Evolutionary conservation across 2,888 invertebrate species (phyloP), one percentile per base, ranked within the genome.

Genomic region (Ommatoiulus sabulosus): DNA sequence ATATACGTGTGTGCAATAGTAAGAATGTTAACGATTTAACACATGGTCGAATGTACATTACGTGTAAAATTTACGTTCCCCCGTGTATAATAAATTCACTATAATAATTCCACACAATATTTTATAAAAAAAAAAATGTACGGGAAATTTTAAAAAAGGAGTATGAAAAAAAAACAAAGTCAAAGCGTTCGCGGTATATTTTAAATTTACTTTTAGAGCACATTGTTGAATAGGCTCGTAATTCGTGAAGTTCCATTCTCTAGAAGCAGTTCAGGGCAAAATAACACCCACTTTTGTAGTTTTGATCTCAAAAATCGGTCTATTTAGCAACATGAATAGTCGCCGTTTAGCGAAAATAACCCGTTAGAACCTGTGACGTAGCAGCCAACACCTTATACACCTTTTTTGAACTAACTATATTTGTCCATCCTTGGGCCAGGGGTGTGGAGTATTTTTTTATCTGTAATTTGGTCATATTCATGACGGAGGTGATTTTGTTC

Each of bases 401-500:
- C 10, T 72, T 72, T 57, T 24, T 12, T 20, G 20, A 10, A 24
- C 20, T 24, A 72, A n/a, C 72, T 72, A 72, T 72, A 72, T 72
- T 72, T 72, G 72, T 72, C 72, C 72, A 72, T 72, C 72, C 72
- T 72, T 72, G 72, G 72, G 72, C 72, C 72, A 72, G 72, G 72
- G 72, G 72, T 72, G 72, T 72, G 72, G 72, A 72, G 20, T 72
- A 24, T 24, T 72, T 35, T 35, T 72, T 72, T 72, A 72, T 24
- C 72, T 72, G 3, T 24, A 72, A 24, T 72, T 72, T 72, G 72
- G 72, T 72, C 72, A 72, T 72, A 72, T 72, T 72, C 72, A 72
- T 72, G 72, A 72, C 72, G 20, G 72, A 72, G n/a, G 72, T 72
- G 24, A 24, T 24, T 72, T 72, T 72, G 72, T 24, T 72, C 72